A percentile compares a stretch with the other conserved stretches of the same genome.
Evolutionary conservation across 2,113 vertebrate genomes (phyloP).

Genomic region (Gallinago paraguaiae): DNA sequence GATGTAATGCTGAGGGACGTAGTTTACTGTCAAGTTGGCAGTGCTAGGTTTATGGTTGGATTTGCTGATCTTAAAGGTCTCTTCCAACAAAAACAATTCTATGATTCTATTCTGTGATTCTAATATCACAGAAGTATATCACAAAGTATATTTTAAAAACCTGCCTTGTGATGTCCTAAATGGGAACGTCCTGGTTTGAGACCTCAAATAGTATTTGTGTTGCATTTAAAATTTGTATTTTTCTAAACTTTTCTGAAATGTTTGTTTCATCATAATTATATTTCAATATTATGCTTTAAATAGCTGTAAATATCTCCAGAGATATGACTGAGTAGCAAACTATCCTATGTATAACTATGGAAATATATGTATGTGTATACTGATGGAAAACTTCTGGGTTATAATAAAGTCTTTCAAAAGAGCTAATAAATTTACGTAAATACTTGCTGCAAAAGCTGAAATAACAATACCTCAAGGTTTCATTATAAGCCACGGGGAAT

Average conservation of each 20-base stretch:
- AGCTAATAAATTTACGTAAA: neutral
- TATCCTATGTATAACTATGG: neutral
- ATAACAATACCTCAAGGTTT: neutral
- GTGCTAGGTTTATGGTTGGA: neutral
- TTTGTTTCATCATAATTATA: neutral
- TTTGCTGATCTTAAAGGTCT: neutral
- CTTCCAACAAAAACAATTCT: neutral
- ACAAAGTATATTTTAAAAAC: neutral
- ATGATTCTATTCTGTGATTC: neutral
- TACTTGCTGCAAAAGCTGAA: neutral
- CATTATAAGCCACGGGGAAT: neutral
- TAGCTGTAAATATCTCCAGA: neutral
- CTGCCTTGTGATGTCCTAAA: neutral
- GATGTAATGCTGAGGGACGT: neutral
- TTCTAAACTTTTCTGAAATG: neutral
- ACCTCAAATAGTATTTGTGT: neutral
- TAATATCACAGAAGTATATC: neutral
- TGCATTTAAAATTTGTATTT: neutral
- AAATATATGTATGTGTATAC: neutral
- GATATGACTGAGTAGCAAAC: neutral
- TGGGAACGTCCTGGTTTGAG: rapidly evolving
- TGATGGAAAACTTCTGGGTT: neutral
- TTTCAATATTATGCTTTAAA: neutral
- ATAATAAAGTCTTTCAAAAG: neutral
- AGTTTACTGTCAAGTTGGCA: neutral